phyloP scores from a whole-genome alignment of 2,113 vertebrate genomes.

The Peromyscus leucopus region DNA sequence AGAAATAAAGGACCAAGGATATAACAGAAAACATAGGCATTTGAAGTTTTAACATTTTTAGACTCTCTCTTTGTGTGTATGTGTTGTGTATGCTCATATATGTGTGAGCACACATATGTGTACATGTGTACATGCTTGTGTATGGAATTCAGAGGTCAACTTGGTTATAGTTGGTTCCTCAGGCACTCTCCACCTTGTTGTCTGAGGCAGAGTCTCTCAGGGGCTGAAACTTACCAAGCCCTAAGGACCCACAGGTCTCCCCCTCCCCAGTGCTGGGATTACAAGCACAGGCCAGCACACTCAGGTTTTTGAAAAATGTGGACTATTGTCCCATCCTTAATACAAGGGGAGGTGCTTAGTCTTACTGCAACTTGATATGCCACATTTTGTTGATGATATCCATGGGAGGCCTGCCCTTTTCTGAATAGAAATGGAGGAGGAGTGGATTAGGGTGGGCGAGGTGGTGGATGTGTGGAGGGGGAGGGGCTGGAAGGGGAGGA shows the following conservation, averaged over 20 bases:
- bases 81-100: background rate
- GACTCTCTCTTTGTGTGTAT: background rate
- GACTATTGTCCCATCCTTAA: too few species aligned
- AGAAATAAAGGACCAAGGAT: background rate
- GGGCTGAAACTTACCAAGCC: background rate
- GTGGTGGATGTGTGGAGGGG: too few species aligned
- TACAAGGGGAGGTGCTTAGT: too few species aligned
- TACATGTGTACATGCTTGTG: background rate
- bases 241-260: background rate
- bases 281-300: background rate
- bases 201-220: background rate
- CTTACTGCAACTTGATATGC: too few species aligned
- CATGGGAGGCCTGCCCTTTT: too few species aligned
- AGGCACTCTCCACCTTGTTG: background rate
- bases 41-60: slow-evolving; percentile 17
- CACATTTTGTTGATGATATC: too few species aligned
- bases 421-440: too few species aligned
- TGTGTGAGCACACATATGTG: background rate
- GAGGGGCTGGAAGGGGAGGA: background rate
- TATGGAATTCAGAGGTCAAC: background rate
- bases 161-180: background rate
- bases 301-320: background rate
- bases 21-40: background rate
- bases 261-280: background rate
- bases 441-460: too few species aligned